Evolutionary conservation across 1,140 invertebrate genomes (phyloP), one percentile per base, ranked within the genome.

Genomic region (Mylabris phalerata): DNA sequence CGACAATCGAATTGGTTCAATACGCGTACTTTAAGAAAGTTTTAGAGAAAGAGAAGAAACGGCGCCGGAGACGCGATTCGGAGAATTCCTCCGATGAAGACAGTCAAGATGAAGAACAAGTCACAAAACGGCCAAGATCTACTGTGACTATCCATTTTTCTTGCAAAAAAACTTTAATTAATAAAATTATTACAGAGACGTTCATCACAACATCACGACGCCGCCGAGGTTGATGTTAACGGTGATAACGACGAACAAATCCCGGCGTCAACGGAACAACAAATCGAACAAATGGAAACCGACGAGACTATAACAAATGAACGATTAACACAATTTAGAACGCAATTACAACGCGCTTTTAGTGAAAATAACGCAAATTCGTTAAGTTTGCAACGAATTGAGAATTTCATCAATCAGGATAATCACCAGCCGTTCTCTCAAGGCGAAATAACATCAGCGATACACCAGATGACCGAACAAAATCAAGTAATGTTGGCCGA

Each of bases 21-120:
- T 99, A 85, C 76, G 96, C 97, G 0, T 95, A 93, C 74, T 99
- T 99, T 76, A 98, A 99, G 75, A 93, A 92, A 75, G 92, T 92
- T n/a, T 68, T 88, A 5, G 83, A 89, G 57, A 88, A 89, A 66
- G 89, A 90, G 62, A 89, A 87, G 61, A 83, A 85, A 63, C 79
- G 84, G 6, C 77, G 84, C 43, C 77, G 77, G 44, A 76, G 76
- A 6, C 71, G 72, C 0, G 73, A 71, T 9, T 75, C 72, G 2
- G 78, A 78, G n/a, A 71, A 58, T 24, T 71, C 67, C 0, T 67
- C 65, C 11, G 74, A 75, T 3, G 75, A 72, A 2, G 77, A 71
- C 3, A 68, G 72, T 42, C 73, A 75, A 0, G 11, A 10, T n/a
- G 70, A 68, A 0, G 70, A 68, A 4, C 66, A 74, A 9, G 68